These are phyloP conservation scores for Brachyhypopomus gauderio DNA, from an alignment of 2,113 vertebrate genomes.

Conservation along the genomic window DNA sequence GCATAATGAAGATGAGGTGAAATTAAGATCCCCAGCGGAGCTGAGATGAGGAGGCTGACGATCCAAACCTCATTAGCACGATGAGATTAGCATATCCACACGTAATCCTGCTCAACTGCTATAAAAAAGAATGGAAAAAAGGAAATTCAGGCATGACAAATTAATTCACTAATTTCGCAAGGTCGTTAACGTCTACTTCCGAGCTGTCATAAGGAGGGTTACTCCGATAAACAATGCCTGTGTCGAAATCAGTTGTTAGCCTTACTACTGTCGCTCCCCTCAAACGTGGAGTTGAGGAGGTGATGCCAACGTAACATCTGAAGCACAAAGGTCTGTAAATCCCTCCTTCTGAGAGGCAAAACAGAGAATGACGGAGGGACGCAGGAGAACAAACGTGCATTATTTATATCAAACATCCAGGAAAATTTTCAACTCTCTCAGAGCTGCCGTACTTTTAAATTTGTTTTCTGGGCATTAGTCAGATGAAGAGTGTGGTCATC, in stretches of 20 bases:
- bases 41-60: slow-evolving; percentile 70
- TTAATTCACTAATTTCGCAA: slow-evolving; percentile 47
- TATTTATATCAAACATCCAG: slow-evolving; percentile 52
- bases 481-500: slow-evolving; percentile 11
- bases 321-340: slow-evolving; percentile 51
- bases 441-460: neutral
- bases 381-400: slow-evolving; percentile 42
- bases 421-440: slow-evolving; percentile 28
- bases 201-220: neutral
- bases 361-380: slow-evolving; percentile 31
- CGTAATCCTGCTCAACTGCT: slow-evolving; percentile 77
- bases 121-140: slow-evolving; percentile 72
- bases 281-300: slow-evolving; percentile 28
- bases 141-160: slow-evolving; percentile 41
- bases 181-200: slow-evolving; percentile 36
- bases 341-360: slow-evolving; percentile 43
- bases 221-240: slow-evolving; percentile 72
- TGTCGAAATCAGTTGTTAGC: slow-evolving; percentile 16
- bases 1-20: slow-evolving; percentile 78
- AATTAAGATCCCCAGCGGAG: slow-evolving; percentile 74
- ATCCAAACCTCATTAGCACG: slow-evolving; percentile 84
- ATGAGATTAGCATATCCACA: slow-evolving; percentile 72
- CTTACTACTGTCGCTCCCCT: slow-evolving; percentile 1
- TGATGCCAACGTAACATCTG: slow-evolving; percentile 29
- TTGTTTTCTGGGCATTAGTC: slow-evolving; percentile 2